Evolutionary conservation across 2,113 vertebrate species (phyloP).

Genomic region (Gila orcuttii): DNA sequence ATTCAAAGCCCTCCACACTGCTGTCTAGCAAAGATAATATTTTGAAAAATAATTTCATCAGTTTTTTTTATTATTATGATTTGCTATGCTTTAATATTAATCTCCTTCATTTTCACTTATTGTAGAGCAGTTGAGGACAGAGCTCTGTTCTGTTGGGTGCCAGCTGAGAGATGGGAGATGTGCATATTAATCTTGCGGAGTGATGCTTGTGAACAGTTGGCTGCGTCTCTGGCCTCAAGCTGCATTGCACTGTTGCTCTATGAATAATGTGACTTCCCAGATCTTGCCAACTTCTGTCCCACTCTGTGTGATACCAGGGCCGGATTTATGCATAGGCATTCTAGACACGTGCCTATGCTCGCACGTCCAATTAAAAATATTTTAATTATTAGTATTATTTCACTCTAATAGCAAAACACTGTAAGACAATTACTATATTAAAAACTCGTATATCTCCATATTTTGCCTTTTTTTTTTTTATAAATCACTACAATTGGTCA

Average conservation of each 20-base stretch:
- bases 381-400: no score
- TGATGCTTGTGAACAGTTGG: slow-evolving; percentile 49
- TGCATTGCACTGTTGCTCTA: slow-evolving; percentile 48
- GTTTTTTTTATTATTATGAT: neutral
- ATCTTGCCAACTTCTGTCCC: slow-evolving; percentile 43
- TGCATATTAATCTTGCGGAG: slow-evolving; percentile 50
- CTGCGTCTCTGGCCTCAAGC: slow-evolving; percentile 40
- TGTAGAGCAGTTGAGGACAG: slow-evolving; percentile 9
- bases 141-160: slow-evolving; percentile 25
- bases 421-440: no score
- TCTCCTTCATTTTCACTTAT: slow-evolving; percentile 18
- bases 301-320: neutral
- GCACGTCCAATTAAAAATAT: no score
- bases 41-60: neutral
- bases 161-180: slow-evolving; percentile 16
- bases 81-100: neutral
- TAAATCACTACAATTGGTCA: no score
- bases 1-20: neutral
- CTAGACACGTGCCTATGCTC: no score
- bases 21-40: slow-evolving; percentile 2
- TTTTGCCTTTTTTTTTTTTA: no score
- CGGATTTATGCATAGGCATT: no score
- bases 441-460: no score
- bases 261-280: slow-evolving; percentile 51
- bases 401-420: no score